A percentile compares a stretch with the other conserved stretches of the same genome.
Evolutionary conservation across 2,113 vertebrate genomes (phyloP).

Genomic region (Spilogale gracilis): DNA sequence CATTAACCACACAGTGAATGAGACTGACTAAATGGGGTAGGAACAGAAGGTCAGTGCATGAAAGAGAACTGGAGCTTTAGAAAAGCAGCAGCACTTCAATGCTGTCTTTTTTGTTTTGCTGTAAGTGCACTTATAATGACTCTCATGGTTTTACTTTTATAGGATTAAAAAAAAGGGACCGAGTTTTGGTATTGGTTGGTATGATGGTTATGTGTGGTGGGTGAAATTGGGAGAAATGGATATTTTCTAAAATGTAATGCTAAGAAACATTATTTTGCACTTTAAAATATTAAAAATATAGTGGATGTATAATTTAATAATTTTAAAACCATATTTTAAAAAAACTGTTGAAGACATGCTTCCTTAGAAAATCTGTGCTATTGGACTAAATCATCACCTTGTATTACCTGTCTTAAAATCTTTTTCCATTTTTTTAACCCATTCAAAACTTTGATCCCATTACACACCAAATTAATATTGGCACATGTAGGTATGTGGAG

Average conservation of each 20-base stretch:
- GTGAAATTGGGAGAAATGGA: background rate
- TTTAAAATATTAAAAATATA: slow-evolving; percentile 22
- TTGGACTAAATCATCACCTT: slow-evolving; percentile 20
- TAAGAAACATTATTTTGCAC: background rate
- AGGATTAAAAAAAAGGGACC: background rate
- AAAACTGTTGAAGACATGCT: slow-evolving; percentile 25
- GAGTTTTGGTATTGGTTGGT: slow-evolving; percentile 1
- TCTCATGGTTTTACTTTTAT: background rate
- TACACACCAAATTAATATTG: background rate
- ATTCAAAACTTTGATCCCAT: slow-evolving; percentile 8
- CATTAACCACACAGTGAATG: background rate
- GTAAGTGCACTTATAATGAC: background rate
- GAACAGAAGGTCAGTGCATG: background rate
- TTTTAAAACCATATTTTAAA: background rate
- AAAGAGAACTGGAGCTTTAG: background rate
- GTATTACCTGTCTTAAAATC: slow-evolving; percentile 26
- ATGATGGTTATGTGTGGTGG: background rate
- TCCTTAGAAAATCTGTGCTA: slow-evolving; percentile 30
- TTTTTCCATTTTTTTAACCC: slow-evolving; percentile 12
- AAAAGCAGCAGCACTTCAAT: background rate
- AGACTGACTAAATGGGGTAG: background rate
- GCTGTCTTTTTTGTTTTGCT: background rate
- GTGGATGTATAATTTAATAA: background rate
- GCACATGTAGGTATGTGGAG: background rate
- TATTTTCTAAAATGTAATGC: background rate